Conservation (phyloP, 1,140 invertebrate species). For the Hesperophylax magnus region DNA sequence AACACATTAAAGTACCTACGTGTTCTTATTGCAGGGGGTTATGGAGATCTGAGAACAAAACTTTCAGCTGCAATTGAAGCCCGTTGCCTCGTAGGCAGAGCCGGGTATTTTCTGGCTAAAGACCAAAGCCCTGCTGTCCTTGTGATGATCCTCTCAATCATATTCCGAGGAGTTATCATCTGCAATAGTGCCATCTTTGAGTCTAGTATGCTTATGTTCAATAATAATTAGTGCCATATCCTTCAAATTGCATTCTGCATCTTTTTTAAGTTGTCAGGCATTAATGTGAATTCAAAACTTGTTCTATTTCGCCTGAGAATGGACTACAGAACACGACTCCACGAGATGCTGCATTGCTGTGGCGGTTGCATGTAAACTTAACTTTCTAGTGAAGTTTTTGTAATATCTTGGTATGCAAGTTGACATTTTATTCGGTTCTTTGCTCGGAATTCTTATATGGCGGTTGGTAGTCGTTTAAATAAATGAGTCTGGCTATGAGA, state of each 20-base stretch:
- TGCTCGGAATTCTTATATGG: too few species aligned
- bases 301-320: too few species aligned
- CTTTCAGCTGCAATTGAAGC: not conserved
- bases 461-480: too few species aligned
- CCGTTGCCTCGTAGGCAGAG: not conserved
- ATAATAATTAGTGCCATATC: not conserved
- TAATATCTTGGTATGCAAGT: too few species aligned
- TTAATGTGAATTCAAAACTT: too few species aligned
- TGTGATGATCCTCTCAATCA: not conserved
- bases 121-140: not conserved
- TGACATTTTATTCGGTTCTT: too few species aligned
- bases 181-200: constrained; percentile 1
- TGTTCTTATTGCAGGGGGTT: not conserved
- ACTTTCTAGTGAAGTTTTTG: too few species aligned
- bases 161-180: not conserved
- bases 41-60: constrained; percentile 7
- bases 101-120: not conserved
- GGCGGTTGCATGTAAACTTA: too few species aligned
- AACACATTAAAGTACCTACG: not conserved
- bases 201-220: not conserved
- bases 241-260: not conserved
- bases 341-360: too few species aligned
- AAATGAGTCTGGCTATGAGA: too few species aligned
- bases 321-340: too few species aligned
- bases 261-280: too few species aligned